Conservation (phyloP, 2,888 invertebrate genomes). For the Andrena minutula region DNA sequence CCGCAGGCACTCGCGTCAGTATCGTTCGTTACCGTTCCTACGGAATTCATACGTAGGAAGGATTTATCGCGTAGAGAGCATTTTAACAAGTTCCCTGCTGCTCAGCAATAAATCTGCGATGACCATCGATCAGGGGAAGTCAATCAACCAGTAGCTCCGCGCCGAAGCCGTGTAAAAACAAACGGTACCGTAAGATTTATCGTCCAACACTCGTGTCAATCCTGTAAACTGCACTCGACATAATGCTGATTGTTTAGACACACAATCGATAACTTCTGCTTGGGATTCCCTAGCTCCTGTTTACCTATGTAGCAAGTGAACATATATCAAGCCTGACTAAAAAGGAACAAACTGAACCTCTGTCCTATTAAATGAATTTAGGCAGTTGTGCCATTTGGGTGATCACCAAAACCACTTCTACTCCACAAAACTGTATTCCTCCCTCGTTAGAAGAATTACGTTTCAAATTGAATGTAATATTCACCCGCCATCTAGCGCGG, state of each 20-base stretch:
- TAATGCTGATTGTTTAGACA: neutral
- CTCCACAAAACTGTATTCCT: neutral
- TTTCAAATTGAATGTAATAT: neutral
- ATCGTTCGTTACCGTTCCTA: constrained; percentile 1
- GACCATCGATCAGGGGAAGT: constrained; percentile 63
- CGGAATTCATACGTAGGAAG: constrained; percentile 30
- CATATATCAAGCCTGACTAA: neutral
- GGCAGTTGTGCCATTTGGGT: neutral
- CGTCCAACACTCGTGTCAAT: constrained; percentile 32
- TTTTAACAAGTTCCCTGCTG: constrained; percentile 56
- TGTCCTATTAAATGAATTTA: neutral
- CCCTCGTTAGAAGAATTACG: neutral
- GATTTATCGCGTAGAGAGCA: constrained; percentile 51
- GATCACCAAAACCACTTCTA: neutral
- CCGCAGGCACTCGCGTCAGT: neutral
- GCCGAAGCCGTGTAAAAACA: constrained; percentile 37
- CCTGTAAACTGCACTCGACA: constrained; percentile 25
- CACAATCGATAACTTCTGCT: neutral
- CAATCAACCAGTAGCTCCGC: constrained; percentile 55
- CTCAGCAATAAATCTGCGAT: constrained; percentile 56
- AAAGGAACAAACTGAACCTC: neutral
- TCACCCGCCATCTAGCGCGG: constrained; percentile 30
- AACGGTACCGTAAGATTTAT: constrained; percentile 54
- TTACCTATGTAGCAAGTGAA: neutral
- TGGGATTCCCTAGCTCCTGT: neutral